These are phyloP conservation scores for Glaucomys volans DNA, from an alignment of 2,113 vertebrate genomes.

Conservation along the genomic window DNA sequence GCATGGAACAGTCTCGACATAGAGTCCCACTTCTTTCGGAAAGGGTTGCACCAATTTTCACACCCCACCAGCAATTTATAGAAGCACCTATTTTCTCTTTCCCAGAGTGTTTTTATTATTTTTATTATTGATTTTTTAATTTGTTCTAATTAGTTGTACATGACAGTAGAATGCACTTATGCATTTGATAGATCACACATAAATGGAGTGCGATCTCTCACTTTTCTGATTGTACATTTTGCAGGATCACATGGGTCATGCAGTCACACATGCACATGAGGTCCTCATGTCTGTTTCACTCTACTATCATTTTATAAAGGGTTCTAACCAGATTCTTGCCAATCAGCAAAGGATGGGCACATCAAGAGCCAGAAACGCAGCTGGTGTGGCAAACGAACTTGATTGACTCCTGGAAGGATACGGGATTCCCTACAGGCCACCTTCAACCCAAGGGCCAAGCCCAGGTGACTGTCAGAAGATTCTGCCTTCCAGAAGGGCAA, in stretches of 20 bases:
- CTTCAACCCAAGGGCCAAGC: background rate
- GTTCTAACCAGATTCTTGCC: constrained; percentile 9
- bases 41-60: background rate
- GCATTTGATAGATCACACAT: no score
- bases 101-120: no score
- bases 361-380: background rate
- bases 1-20: background rate
- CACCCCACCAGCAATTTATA: background rate
- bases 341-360: accelerated
- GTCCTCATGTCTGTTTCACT: no score
- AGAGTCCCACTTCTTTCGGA: background rate
- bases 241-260: no score
- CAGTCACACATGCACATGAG: no score
- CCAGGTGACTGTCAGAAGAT: background rate
- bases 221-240: no score
- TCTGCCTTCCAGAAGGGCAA: background rate
- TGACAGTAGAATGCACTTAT: no score
- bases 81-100: background rate
- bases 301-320: background rate
- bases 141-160: no score
- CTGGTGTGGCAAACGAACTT: background rate
- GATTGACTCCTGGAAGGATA: accelerated
- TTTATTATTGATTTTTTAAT: no score
- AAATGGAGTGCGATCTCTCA: no score
- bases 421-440: background rate